Base-by-base conservation (phyloP, 2,888 invertebrate genomes). In the Masnerella sp. region DNA sequence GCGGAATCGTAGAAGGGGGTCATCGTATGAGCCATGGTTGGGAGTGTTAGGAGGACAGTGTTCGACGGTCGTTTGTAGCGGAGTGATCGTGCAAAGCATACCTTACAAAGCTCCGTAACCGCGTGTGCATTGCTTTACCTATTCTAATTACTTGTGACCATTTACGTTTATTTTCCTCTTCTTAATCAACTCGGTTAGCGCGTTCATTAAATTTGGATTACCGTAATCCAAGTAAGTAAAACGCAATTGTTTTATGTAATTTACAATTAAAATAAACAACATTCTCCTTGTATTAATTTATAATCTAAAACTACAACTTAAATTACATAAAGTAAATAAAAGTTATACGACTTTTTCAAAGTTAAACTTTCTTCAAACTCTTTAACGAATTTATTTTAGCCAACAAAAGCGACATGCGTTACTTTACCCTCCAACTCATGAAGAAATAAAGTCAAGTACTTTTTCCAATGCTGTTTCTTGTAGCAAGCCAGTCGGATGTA, bases 1-100 rank as follows among this genome's bases (percentile, higher is more conserved):
- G 70, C 67, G 70, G 74, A 74, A 74, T 74, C 28, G 74, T 74
- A 74, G 74, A 74, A 74, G 74, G 74, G 74, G 74, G 74, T 75
- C 71, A 75, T 71, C 74, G 74, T 71, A 62, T 75, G 67, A 70
- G 58, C 71, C 70, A 67, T 59, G 70, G 70, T 62, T 62, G 67
- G 64, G 74, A 71, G 74, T 74, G 74, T 74, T 74, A 71, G 71
- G 74, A 75, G 74, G 74, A 75, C 74, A 71, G 71, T 75, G 56
- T 75, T 71, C 74, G 58, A 67, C 67, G 62, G 62, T 58, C 71
- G 70, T 71, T 75, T 74, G 70, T 56, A 62, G 74, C 70, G 74
- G 61, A 65, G 74, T 65, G 74, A 69, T 74, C 74, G 74, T 45
- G 54, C 64, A 12, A 52, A 74, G 69, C 59, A 42, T 47, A 62